Evolutionary conservation across 2,113 vertebrate species (phyloP).

Genomic region (Rhagologus leucostigma): DNA sequence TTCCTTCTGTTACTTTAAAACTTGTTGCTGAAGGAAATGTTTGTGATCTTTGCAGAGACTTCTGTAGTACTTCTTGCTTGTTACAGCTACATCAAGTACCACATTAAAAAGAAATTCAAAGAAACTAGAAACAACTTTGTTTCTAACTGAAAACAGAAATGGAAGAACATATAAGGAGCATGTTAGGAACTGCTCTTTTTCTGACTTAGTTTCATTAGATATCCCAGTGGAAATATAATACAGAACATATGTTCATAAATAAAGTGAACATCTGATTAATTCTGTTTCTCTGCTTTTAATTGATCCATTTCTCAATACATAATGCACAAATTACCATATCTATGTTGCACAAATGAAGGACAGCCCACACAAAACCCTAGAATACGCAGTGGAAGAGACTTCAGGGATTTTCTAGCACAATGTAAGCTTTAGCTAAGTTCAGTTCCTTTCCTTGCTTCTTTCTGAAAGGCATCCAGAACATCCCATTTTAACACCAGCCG

Average conservation of each 20-base stretch:
- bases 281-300: slow-evolving; percentile 31
- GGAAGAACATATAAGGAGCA: slow-evolving; percentile 3
- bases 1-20: slow-evolving; percentile 16
- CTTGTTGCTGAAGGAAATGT: not conserved
- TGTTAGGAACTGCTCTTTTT: slow-evolving; percentile 49
- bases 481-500: not conserved
- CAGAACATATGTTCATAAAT: slow-evolving; percentile 39
- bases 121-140: slow-evolving; percentile 23
- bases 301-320: slow-evolving; percentile 22
- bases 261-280: slow-evolving; percentile 57
- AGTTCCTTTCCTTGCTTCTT: not conserved
- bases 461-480: not conserved
- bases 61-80: not conserved
- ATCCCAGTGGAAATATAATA: not conserved
- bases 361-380: not conserved
- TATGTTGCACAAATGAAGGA: not conserved
- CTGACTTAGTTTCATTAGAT: slow-evolving; percentile 17
- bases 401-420: not conserved
- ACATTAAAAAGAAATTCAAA: slow-evolving; percentile 47
- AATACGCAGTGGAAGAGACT: not conserved
- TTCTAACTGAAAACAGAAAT: slow-evolving; percentile 3
- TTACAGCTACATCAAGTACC: not conserved
- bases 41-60: not conserved
- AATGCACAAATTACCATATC: slow-evolving; percentile 14
- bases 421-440: not conserved